Evolutionary conservation across 2,113 vertebrate genomes (phyloP).

Genomic region (Pycnonotus jocosus): DNA sequence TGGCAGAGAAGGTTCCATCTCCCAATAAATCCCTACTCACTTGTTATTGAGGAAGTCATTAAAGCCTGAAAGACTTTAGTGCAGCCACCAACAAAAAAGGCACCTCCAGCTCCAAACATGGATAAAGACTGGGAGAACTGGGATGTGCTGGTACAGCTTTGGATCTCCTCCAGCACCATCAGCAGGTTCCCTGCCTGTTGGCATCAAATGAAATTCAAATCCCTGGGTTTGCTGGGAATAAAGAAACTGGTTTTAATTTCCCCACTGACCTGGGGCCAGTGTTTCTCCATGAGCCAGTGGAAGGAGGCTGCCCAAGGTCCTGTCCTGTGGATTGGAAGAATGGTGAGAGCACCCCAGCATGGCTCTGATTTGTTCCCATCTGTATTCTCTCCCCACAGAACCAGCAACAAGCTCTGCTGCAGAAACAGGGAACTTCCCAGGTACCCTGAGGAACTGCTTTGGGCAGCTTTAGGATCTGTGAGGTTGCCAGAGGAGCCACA

Average conservation of each 20-base stretch:
- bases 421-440: background rate
- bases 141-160: background rate
- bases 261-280: background rate
- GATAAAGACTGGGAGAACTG: background rate
- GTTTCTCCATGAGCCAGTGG: rapidly evolving
- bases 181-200: background rate
- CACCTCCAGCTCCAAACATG: background rate
- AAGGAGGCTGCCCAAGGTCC: background rate
- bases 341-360: rapidly evolving
- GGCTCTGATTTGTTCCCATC: background rate
- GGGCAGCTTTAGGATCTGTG: background rate
- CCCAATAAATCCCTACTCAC: background rate
- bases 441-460: background rate
- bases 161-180: background rate
- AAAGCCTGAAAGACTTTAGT: background rate
- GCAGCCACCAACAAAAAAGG: background rate
- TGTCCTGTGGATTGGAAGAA: background rate
- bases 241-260: background rate
- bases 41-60: background rate
- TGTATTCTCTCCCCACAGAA: background rate
- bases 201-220: background rate
- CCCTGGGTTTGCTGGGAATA: background rate
- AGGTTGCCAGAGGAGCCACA: background rate
- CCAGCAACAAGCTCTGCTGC: background rate
- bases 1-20: background rate